Base-by-base conservation (phyloP, 2,113 vertebrate genomes). In the Bambusicola thoracicus region DNA sequence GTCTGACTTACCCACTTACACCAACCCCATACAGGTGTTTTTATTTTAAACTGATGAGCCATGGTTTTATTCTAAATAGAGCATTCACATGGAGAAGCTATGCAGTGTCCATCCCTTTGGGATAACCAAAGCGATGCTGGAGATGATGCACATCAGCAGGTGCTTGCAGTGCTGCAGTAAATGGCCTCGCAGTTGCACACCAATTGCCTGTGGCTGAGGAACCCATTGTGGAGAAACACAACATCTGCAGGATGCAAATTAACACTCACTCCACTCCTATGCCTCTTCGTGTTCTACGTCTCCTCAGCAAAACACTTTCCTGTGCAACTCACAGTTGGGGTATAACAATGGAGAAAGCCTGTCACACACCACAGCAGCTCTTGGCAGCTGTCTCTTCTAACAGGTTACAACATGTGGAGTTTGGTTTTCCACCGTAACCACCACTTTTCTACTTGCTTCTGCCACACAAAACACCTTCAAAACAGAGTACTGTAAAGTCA, bases 391-490 rank as follows among this genome's bases (percentile, higher is more conserved):
- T 2, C 13, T 0, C 61, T 15, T 4, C 1, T 2, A 27, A 7
- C 73, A 43, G n/a, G 1, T 13, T 21, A 19, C 3, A 25, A 0
- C 5, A 21, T 20, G 13, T 5, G 11, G 0, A 7, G 6, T 1
- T 8, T 30, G 27, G 29, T 10, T 32, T 44, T 4, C 77, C 77
- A 30, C n/a, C 82, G 41, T 36, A 44, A 5, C 41, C 49, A 17
- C 7, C 8, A 0, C 8, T 7, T 36, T 6, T 36, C 73, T 41
- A 46, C 11, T 55, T 19, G 8, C 46, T 22, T 40, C n/a, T 32
- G 3, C 70, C 76, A 10, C 13, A 0, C 30, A 2, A 67, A 36
- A 40, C 58, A 0, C 46, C 24, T 58, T 1, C 1, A 1, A 0
- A 30, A 9, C 55, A 51, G 22, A 68, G 6, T 2, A 21, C 14